These are phyloP conservation scores for Hyperoplus lanceolatus DNA, from an alignment of 2,797 vertebrate genomes.

Conservation along the genomic window DNA sequence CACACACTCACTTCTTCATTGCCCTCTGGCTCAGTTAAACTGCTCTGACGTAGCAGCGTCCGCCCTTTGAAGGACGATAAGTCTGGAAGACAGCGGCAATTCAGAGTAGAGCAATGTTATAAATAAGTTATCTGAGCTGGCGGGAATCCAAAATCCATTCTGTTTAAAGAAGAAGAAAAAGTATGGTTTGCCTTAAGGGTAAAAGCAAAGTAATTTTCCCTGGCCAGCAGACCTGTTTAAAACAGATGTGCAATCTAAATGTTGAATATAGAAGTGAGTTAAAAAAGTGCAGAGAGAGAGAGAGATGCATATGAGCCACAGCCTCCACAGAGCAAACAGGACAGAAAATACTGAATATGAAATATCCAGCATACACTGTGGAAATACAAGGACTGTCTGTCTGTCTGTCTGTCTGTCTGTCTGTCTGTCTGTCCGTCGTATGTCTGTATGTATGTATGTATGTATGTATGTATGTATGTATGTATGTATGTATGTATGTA, in stretches of 20 bases:
- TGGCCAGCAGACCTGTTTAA: background rate
- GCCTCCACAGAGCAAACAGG: background rate
- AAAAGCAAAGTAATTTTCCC: constrained; percentile 8
- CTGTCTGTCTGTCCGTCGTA: background rate
- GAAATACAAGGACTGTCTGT: too few relatives aligned
- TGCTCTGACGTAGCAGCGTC: constrained; percentile 40
- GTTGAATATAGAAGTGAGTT: background rate
- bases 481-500: too few relatives aligned
- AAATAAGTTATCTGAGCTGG: constrained; percentile 51
- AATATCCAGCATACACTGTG: background rate
- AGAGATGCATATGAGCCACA: constrained; percentile 1
- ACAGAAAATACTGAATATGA: background rate
- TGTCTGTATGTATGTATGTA: too few relatives aligned
- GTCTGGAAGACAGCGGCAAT: constrained; percentile 38
- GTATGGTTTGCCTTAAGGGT: constrained; percentile 16
- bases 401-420: too few relatives aligned
- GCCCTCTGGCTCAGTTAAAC: constrained; percentile 33
- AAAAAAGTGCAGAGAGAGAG: too few relatives aligned
- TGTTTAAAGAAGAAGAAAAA: background rate
- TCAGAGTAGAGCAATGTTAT: constrained; percentile 34
- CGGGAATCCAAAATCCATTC: constrained; percentile 21
- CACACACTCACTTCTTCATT: constrained; percentile 12
- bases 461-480: too few relatives aligned
- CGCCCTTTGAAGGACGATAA: constrained; percentile 40
- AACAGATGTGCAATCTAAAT: constrained; percentile 7